A percentile compares a stretch with the other conserved stretches of the same genome.
Conservation (phyloP, 2,113 vertebrate genomes). For the Toxotes jaculatrix region DNA sequence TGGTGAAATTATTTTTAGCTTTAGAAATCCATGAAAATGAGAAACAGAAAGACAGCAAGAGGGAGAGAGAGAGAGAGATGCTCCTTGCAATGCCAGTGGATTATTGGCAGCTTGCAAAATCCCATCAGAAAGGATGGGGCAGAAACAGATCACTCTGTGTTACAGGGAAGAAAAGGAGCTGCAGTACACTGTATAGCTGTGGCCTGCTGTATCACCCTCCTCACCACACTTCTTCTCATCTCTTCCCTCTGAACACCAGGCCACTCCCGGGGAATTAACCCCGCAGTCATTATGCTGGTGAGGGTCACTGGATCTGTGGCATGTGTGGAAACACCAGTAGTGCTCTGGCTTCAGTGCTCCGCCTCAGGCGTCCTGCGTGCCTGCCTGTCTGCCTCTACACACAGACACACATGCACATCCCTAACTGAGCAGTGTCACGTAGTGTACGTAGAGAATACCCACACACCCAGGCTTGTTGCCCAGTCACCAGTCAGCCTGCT, state of each 20-base stretch:
- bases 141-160: constrained; percentile 64
- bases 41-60: constrained; percentile 26
- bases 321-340: constrained; percentile 79
- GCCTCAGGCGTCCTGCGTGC: constrained; percentile 64
- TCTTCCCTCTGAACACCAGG: constrained; percentile 35
- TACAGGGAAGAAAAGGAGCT: constrained; percentile 58
- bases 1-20: constrained; percentile 79
- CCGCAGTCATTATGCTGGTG: constrained; percentile 74
- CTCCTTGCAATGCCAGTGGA: constrained; percentile 65
- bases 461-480: constrained; percentile 57
- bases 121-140: constrained; percentile 72
- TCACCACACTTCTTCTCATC: constrained; percentile 49
- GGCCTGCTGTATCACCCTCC: constrained; percentile 38
- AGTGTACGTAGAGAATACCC: constrained; percentile 46
- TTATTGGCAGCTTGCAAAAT: constrained; percentile 80
- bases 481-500: constrained; percentile 70
- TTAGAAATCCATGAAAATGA: constrained; percentile 63
- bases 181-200: constrained; percentile 34
- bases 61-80: constrained; percentile 23
- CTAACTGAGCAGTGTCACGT: constrained; percentile 51
- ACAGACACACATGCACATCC: constrained; percentile 30
- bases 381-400: constrained; percentile 17
- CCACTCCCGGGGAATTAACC: constrained; percentile 79
- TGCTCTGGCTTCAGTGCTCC: constrained; percentile 51
- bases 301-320: constrained; percentile 77